Conservation (phyloP, 2,888 invertebrate genomes). For the Yponomeuta plumbellus region DNA sequence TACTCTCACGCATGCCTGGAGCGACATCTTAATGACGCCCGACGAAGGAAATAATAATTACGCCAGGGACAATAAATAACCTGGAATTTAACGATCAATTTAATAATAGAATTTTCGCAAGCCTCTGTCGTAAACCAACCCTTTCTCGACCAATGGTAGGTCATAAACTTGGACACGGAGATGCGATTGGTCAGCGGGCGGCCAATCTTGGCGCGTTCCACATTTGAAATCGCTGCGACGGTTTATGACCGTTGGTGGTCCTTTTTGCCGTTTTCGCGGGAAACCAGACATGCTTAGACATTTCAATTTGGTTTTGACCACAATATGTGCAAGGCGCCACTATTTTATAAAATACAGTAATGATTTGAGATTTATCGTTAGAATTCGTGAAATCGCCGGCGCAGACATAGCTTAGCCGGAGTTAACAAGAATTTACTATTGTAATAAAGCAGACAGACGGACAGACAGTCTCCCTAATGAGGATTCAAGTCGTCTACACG, state of each 20-base stretch:
- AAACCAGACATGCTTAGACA: constrained; percentile 61
- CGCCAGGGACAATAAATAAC: constrained; percentile 63
- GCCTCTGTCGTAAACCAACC: constrained; percentile 71
- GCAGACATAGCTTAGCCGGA: constrained; percentile 25
- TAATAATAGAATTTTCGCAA: constrained; percentile 75
- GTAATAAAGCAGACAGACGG: constrained; percentile 53
- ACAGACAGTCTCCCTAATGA: constrained; percentile 37
- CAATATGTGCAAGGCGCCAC: background rate
- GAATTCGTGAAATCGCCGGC: constrained; percentile 23
- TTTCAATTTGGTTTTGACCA: constrained; percentile 10
- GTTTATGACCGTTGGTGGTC: constrained; percentile 68
- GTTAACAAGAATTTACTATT: constrained; percentile 47
- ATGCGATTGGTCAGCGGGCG: constrained; percentile 57
- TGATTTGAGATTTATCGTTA: constrained; percentile 39
- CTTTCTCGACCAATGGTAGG: constrained; percentile 58
- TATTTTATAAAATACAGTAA: constrained; percentile 9
- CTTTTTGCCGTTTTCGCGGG: constrained; percentile 72
- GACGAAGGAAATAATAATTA: constrained; percentile 62
- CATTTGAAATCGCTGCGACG: constrained; percentile 63
- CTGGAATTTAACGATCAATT: constrained; percentile 67
- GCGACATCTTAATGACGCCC: constrained; percentile 2
- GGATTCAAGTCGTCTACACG: constrained; percentile 38
- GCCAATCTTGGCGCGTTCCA: constrained; percentile 61
- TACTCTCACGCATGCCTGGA: background rate
- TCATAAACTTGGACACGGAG: constrained; percentile 62